These are phyloP conservation scores for Polylopha cassiicola DNA, from an alignment of 2,888 invertebrate species.

Conservation along the genomic window DNA sequence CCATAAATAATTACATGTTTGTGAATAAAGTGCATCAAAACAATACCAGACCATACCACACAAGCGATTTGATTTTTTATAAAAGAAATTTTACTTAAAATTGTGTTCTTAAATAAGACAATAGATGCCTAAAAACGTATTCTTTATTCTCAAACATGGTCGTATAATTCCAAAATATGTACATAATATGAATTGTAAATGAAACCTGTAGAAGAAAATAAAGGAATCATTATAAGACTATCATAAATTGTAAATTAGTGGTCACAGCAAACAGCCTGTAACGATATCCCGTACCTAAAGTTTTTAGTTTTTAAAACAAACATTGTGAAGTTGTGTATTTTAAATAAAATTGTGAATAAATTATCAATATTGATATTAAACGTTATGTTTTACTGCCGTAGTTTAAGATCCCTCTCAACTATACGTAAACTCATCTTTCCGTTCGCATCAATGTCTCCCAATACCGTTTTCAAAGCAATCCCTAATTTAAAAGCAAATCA, in stretches of 20 bases:
- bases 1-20: conserved; percentile 60
- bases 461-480: conserved; percentile 5
- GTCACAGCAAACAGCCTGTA: conserved; percentile 63
- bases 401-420: too few relatives aligned
- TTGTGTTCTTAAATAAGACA: too few relatives aligned
- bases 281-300: conserved; percentile 71
- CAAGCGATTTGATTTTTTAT: too few relatives aligned
- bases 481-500: conserved; percentile 56
- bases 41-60: too few relatives aligned
- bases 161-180: conserved; percentile 53
- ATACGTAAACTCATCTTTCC: too few relatives aligned
- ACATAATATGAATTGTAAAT: conserved; percentile 64
- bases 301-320: conserved; percentile 74
- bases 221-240: conserved; percentile 49
- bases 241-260: conserved; percentile 61
- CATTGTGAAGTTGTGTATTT: conserved; percentile 77
- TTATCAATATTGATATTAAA: conserved; percentile 76
- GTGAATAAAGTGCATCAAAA: conserved; percentile 34
- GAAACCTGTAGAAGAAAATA: conserved; percentile 59
- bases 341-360: conserved; percentile 78
- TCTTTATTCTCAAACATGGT: conserved; percentile 45
- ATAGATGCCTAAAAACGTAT: conserved; percentile 11
- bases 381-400: conserved; percentile 40
- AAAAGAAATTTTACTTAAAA: too few relatives aligned
- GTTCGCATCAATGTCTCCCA: too few relatives aligned